Base-by-base conservation (phyloP, 2,113 vertebrate species). In the Lepisosteus oculatus region DNA sequence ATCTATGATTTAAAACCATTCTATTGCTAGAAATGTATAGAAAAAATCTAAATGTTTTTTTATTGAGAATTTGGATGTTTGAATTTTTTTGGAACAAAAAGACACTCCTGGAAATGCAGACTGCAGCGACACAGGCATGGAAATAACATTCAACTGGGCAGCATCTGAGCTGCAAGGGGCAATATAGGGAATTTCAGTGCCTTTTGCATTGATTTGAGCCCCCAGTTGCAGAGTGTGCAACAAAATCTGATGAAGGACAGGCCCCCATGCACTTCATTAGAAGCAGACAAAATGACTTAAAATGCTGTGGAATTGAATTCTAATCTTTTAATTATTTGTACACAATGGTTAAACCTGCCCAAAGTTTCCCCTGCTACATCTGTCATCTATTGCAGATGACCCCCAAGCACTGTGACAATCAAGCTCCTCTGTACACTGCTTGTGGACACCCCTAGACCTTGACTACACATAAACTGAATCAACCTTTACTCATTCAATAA, bases 291-390 rank as follows among this genome's bases (percentile, higher is more conserved):
- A 88, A 88, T 88, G 80, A 85, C 84, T 88, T 87, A 81, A 76
- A 86, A 85, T 66, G 72, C 85, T 86, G 83, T 89, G 86, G 87
- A 90, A 88, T 87, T 76, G 87, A 86, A 91, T 90, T 87, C 85
- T 81, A 86, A 87, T 89, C 86, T 85, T 74, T 70, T 61, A 78
- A 70, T 84, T 55, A 9, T 57, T 61, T 67, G 61, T 29, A 29
- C 17, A 29, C 17, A 29, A 29, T 55, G 3, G 72, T 69, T 54
- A 77, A 77, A 75, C 73, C 43, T 4, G 6, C 47, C 43, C 57
- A 3, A 4, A 56, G 12, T 15, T 8, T 6, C 13, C 44, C 55
- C 15, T 59, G 77, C 67, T 71, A 72, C 75, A 75, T 55, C 59
- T 55, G 42, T 43, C 8, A 42, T 11, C 17, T n/a, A 8, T 8